Base-by-base conservation (phyloP, 2,797 vertebrate species). In the Acanthiza pusilla region DNA sequence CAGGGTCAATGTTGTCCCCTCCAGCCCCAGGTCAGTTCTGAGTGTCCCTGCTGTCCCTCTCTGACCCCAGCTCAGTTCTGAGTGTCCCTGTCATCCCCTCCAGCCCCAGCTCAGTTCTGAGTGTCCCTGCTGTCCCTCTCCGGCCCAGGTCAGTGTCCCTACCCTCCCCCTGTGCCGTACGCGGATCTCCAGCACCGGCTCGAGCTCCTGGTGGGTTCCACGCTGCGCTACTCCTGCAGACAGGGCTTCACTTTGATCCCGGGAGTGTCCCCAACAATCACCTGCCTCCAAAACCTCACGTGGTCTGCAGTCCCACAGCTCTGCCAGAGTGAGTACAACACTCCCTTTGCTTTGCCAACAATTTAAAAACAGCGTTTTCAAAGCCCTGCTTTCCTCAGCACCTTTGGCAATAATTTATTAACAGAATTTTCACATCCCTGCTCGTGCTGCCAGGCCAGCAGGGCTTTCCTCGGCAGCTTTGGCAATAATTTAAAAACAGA, bases 241-340 rank as follows among this genome's bases (percentile, higher is more conserved):
- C 0, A 1, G 0, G 97, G 97, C 0, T 97, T 70, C 53, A 18
- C 2, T 20, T 51, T 40, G 47, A 4, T 90, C n/a, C 38, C 45
- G 4, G 55, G 45, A 0, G 51, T 88, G 4, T 66, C 85, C 67
- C 68, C 42, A 4, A 34, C 13, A 3, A 9, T 79, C 40, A 97
- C 93, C 18, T 98, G 98, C 25, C 97, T 97, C 16, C 45, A 50
- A 10, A 90, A 95, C 50, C 79, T 96, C 54, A 71, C 42, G 0
- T 98, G 98, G 98, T 89, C 97, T 5, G 0, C 13, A 16, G 9
- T 89, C 20, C 79, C 77, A 3, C 29, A 32, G 63, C 96, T 98
- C n/a, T 98, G 98, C 93, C 74, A 93, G 86, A 92, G 98, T 98
- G 29, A 97, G 98, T 97, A 54, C 2, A 0, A 4, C 4, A 0